These are phyloP conservation scores for Ranitomeya variabilis DNA, from an alignment of 2,113 vertebrate species.

Conservation along the genomic window DNA sequence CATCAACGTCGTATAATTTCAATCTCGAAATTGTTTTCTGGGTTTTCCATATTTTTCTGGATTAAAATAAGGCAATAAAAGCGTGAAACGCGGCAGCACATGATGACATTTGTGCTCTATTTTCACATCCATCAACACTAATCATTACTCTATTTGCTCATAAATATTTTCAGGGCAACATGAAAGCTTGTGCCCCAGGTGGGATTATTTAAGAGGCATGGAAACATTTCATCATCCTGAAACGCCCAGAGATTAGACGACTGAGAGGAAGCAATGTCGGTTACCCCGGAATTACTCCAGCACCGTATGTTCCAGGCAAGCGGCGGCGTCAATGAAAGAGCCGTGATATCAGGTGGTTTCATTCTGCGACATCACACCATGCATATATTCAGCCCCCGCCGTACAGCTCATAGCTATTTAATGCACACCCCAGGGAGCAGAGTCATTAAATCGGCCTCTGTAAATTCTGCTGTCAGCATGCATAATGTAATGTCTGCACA, in stretches of 20 bases:
- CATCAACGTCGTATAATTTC: not conserved
- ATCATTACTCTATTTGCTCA: not conserved
- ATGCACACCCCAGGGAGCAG: slow-evolving; percentile 3
- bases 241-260: slow-evolving; percentile 47
- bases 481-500: slow-evolving; percentile 2
- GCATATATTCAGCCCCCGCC: not conserved
- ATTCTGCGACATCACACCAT: not conserved
- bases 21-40: not conserved
- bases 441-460: slow-evolving; percentile 12
- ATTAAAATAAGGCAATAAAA: not conserved
- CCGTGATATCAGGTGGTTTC: not conserved
- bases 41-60: not conserved
- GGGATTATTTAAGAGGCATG: slow-evolving; percentile 35
- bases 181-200: slow-evolving; percentile 37
- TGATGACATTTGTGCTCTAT: not conserved
- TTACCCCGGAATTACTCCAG: slow-evolving; percentile 12
- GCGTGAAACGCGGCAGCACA: too few species aligned
- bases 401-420: not conserved
- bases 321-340: not conserved
- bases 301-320: not conserved
- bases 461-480: slow-evolving; percentile 29
- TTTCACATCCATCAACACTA: not conserved
- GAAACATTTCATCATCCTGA: slow-evolving; percentile 52
- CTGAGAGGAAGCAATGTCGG: slow-evolving; percentile 6
- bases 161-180: slow-evolving; percentile 23